Evolutionary conservation across 2,113 vertebrate species (phyloP), one percentile per base, ranked within the genome.

Genomic region (Tor tambroides): DNA sequence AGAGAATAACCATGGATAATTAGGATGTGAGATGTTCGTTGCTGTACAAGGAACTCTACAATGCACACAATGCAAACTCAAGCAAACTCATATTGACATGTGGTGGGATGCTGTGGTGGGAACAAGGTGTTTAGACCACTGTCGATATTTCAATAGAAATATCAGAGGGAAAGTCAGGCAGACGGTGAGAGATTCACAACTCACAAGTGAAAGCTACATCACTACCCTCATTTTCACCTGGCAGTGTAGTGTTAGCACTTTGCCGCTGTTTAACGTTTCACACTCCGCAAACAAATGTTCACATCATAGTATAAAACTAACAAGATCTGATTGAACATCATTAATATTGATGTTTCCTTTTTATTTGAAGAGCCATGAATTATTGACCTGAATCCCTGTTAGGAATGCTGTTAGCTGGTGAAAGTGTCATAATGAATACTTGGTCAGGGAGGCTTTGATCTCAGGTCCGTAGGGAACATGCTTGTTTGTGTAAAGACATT

Each of bases 11-110:
- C 63, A 71, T 46, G 26, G 14, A 30, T 51, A 71, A 80, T 35
- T 51, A 35, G 3, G 75, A 78, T 0, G 6, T 19, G 2, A 32
- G 8, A 78, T 78, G 28, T 78, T 32, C 4, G n/a, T 54, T 78
- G n/a, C 46, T 54, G 46, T 78, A 32, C 41, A 21, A 46, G 43
- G 11, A 46, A 80, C n/a, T 51, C 30, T 30, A 63, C 76, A 84
- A 63, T 83, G 80, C 49, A 74, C 28, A 74, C 79, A 61, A 38
- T 23, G 38, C 12, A 12, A 88, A 85, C 46, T 77, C 75, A 78
- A 87, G 30, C 17, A 86, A 43, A 59, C 19, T 5, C 9, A 67
- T 26, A 30, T 41, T 85, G 77, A 88, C 69, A 75, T 59, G 46
- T 51, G 43, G 12, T 35, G 5, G 41, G 49, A 30, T 56, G 78